Base-by-base conservation (phyloP, 1,140 invertebrate species). In the Euschistus heros region DNA sequence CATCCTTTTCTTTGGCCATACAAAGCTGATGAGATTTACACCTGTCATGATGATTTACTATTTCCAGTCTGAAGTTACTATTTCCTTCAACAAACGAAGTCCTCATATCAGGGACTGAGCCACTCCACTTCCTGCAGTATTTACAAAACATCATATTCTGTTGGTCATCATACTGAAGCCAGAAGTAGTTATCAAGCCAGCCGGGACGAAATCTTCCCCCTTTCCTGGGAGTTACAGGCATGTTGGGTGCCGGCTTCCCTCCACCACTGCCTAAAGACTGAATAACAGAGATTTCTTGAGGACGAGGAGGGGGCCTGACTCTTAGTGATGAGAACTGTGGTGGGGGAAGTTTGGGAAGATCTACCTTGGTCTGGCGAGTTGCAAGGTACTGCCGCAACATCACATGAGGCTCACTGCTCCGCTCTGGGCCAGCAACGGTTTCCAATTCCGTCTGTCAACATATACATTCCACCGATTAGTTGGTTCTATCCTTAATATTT, bases 21-120 rank as follows among this genome's bases (percentile, higher is more conserved):
- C 84, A 87, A 62, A 86, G 71, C 67, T 81, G 80, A 71, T 87
- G 84, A n/a, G 84, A 84, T 73, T 87, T 87, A 71, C 84, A 86
- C 71, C 84, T 86, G 74, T 86, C 83, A 71, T 87, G 85, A 74
- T 87, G 85, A 73, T 87, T 86, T 22, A 87, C 81, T 69, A 87
- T 88, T 76, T 87, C 85, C 37, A 86, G 75, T 63, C 85, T 79
- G 75, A 87, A 87, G 73, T 87, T 87, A 30, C 81, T 80, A 70
- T 85, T 87, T n/a, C 85, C 85, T 68, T 84, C 81, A 4, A 85
- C 83, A 70, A 88, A 88, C 2, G 84, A 86, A 22, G 85, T 87
- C 62, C 84, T 79, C 71, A 86, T 84, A 63, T 85, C 82, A 17
- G 84, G 82, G 64, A 87, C 76, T 14, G 82, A 80, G 42, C 80